Conservation (phyloP, 2,113 vertebrate genomes). For the Turdus rufiventris region DNA sequence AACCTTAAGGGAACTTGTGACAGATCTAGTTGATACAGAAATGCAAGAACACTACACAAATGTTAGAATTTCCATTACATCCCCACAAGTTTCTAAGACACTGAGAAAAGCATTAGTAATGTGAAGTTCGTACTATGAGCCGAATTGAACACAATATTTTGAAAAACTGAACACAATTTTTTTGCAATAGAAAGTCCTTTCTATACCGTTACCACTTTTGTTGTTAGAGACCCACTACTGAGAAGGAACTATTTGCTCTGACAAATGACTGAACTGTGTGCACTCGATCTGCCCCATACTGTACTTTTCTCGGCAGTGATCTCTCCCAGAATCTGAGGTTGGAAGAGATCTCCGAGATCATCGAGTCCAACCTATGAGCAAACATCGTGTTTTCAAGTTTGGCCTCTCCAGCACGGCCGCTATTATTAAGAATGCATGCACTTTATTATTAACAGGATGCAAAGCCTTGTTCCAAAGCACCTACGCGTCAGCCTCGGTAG, state of each 20-base stretch:
- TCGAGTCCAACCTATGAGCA: background rate
- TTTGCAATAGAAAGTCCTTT: background rate
- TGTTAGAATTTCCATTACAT: background rate
- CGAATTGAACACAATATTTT: background rate
- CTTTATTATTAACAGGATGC: too few species aligned
- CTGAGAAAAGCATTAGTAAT: accelerated
- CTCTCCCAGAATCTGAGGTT: background rate
- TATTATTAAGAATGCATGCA: accelerated
- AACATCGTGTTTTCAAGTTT: background rate
- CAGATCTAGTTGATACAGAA: background rate
- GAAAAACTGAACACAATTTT: too few species aligned
- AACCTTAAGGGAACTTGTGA: background rate
- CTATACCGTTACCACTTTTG: accelerated
- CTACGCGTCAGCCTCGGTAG: accelerated
- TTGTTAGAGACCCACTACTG: background rate
- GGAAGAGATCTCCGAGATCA: background rate
- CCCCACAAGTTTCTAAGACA: background rate
- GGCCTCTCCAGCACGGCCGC: background rate
- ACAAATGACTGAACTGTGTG: accelerated
- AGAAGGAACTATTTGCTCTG: background rate
- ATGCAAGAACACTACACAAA: background rate
- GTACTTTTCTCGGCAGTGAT: accelerated
- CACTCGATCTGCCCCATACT: too few species aligned
- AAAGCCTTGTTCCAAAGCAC: background rate
- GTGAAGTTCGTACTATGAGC: accelerated